Evolutionary conservation across 2,888 invertebrate genomes (phyloP), one percentile per base, ranked within the genome.

Genomic region (Nesidiocoris tenuis): DNA sequence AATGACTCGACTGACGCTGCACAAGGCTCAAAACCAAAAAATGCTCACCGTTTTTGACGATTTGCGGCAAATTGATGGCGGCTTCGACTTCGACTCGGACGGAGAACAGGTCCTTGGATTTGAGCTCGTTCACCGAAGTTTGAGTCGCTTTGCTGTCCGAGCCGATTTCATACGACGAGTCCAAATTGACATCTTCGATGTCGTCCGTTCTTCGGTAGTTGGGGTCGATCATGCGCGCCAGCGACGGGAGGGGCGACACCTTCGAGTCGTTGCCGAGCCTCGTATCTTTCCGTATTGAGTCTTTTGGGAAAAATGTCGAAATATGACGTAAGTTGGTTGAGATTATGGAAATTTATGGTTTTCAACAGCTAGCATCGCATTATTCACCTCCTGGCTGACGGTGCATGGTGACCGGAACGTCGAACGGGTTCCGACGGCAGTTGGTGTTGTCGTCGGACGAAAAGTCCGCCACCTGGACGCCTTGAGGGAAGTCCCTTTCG

Each of bases 81-180:
- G 65, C 57, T 65, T 74, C 74, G 1, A 74, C 65, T 56, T 74
- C 74, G 17, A 74, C 24, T 56, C 74, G 64, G 1, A 55, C 74
- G 12, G 74, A 21, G 25, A 74, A 74, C 16, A 74, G 57, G 19
- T 74, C 74, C 3, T 9, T 23, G 1, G 39, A 25, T 12, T 55
- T 23, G 7, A 55, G 57, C 12, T 56, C 56, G 18, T 74, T 66
- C 56, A 65, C 65, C n/a, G 74, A 56, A 7, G 74, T 74, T 21
- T 74, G 74, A 1, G 74, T 74, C 0, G 74, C 74, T 74, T 74
- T 74, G 64, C 65, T 65, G 22, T 74, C 74, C 9, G 74, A 74
- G 17, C 74, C 74, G n/a, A 64, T 22, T 2, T 74, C 74, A 18
- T 23, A 24, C 12, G 74, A 74, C 0, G 64, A 64, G 21, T 74